These are phyloP conservation scores for Leucoraja erinaceus DNA, from an alignment of 2,113 vertebrate genomes.

Conservation along the genomic window DNA sequence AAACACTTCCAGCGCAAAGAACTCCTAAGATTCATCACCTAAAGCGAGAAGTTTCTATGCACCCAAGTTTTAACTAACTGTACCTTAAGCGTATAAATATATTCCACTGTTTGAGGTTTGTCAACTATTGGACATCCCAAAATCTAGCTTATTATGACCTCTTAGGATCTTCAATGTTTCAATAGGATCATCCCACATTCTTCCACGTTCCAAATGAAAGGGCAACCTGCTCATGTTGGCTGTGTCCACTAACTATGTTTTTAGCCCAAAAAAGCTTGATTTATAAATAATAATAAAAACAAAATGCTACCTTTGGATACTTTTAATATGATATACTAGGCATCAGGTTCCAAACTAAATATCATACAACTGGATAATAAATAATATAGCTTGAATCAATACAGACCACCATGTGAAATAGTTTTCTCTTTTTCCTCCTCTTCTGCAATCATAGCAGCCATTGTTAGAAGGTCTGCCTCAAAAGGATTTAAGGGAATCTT, in stretches of 20 bases:
- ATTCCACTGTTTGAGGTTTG: too few relatives aligned
- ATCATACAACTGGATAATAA: not conserved
- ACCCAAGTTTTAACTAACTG: too few relatives aligned
- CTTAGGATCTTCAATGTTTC: too few relatives aligned
- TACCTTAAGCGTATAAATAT: too few relatives aligned
- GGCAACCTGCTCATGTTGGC: too few relatives aligned
- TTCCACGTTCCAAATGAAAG: too few relatives aligned
- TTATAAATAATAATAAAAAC: not conserved
- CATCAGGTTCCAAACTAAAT: not conserved
- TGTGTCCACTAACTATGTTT: not conserved
- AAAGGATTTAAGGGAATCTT: conserved; percentile 78
- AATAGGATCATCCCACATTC: too few relatives aligned
- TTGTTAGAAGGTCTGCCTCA: conserved; percentile 89
- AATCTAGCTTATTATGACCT: too few relatives aligned
- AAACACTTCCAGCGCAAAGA: too few relatives aligned
- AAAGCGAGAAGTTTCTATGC: too few relatives aligned
- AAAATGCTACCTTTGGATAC: not conserved
- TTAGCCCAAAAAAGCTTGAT: not conserved
- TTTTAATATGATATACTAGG: not conserved
- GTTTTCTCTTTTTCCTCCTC: conserved; percentile 70
- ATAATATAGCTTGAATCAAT: not conserved
- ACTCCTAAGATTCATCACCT: too few relatives aligned
- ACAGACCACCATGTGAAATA: conserved; percentile 67
- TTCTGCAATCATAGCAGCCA: conserved; percentile 95
- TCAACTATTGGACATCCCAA: too few relatives aligned